Conservation (phyloP, 2,113 vertebrate genomes). For the Oophaga pumilio region DNA sequence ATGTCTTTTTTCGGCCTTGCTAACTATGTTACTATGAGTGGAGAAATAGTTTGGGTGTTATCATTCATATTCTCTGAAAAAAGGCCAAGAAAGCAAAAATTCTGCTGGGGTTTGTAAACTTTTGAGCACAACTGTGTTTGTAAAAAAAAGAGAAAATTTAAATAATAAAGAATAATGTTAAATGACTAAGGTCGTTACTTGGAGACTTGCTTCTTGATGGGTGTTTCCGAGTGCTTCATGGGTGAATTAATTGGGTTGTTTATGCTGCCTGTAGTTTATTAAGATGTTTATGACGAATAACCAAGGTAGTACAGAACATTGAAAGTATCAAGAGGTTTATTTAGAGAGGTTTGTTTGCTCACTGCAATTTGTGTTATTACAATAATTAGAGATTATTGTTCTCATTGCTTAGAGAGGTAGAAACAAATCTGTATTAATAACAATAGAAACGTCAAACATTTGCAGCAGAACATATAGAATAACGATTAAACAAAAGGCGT, state of each 20-base stretch:
- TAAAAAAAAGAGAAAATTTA: too few relatives aligned
- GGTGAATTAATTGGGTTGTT: slow-evolving; percentile 23
- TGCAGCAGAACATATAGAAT: not conserved
- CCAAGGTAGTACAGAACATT: not conserved
- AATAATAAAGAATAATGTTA: too few relatives aligned
- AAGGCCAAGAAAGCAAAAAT: too few relatives aligned
- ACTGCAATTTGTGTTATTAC: not conserved
- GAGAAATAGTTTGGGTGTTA: too few relatives aligned
- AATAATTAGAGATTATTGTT: not conserved
- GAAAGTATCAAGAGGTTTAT: slow-evolving; percentile 9
- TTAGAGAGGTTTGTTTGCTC: not conserved
- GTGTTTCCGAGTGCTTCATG: not conserved
- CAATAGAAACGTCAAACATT: not conserved
- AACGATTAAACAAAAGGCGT: not conserved
- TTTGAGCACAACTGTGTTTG: too few relatives aligned
- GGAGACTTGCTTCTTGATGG: not conserved
- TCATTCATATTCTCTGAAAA: too few relatives aligned
- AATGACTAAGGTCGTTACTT: too few relatives aligned
- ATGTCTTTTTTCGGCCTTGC: too few relatives aligned
- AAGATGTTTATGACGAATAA: not conserved
- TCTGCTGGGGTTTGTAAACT: too few relatives aligned
- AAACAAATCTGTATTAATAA: not conserved
- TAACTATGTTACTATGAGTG: too few relatives aligned
- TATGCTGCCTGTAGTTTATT: not conserved
- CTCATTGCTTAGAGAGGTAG: not conserved